These are phyloP conservation scores for Apamea anceps DNA, from an alignment of 2,888 invertebrate genomes.

Conservation along the genomic window DNA sequence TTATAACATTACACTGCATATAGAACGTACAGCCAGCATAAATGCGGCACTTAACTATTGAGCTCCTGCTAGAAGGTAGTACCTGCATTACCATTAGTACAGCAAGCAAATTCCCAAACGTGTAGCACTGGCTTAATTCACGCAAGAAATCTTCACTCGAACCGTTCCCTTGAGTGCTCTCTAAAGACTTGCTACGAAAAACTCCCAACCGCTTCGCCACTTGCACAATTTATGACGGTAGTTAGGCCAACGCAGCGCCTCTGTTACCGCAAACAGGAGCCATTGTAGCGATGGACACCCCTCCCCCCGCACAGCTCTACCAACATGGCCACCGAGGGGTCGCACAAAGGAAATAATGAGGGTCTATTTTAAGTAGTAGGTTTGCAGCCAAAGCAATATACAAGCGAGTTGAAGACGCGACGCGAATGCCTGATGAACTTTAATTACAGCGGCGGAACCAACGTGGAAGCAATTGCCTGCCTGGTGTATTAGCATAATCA, in stretches of 20 bases:
- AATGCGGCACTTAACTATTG: conserved; percentile 66
- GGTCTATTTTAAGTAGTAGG: conserved; percentile 71
- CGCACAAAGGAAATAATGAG: conserved; percentile 66
- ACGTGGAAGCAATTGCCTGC: conserved; percentile 80
- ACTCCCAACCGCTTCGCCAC: conserved; percentile 78
- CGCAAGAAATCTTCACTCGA: conserved; percentile 79
- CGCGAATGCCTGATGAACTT: conserved; percentile 82
- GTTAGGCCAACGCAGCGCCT: conserved; percentile 80
- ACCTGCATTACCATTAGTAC: conserved; percentile 74
- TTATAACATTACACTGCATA: conserved; percentile 38
- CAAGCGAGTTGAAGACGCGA: conserved; percentile 77
- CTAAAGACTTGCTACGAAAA: conserved; percentile 81
- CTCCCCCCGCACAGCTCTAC: conserved; percentile 55
- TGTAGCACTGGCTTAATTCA: conserved; percentile 77
- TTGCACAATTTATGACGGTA: conserved; percentile 83
- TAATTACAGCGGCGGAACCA: conserved; percentile 80
- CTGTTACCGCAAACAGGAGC: conserved; percentile 73
- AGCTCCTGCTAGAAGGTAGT: conserved; percentile 55
- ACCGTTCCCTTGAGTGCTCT: conserved; percentile 79
- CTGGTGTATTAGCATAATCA: conserved; percentile 83
- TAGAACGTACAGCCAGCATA: conserved; percentile 51
- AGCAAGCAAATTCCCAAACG: conserved; percentile 73
- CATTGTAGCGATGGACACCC: conserved; percentile 64
- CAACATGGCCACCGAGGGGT: conserved; percentile 65
- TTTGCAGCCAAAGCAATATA: conserved; percentile 75